Evolutionary conservation across 2,113 vertebrate species (phyloP).

Genomic region (Hystrix brachyura): DNA sequence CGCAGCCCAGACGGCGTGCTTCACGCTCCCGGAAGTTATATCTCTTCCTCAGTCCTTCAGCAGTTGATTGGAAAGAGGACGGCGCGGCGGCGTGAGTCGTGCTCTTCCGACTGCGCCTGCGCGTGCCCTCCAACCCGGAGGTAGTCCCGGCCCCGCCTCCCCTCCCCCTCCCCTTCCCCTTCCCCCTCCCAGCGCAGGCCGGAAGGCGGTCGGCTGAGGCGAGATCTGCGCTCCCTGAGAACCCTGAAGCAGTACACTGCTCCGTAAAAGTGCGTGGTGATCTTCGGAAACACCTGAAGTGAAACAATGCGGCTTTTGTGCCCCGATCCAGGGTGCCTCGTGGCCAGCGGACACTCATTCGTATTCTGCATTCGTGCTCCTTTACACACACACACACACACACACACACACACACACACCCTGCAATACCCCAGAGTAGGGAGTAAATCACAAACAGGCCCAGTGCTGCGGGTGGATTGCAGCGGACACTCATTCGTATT

Average conservation of each 20-base stretch:
- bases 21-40: constrained; percentile 7
- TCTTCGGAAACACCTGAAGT: background rate
- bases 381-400: fast-evolving
- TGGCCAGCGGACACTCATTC: background rate
- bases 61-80: background rate
- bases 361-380: background rate
- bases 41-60: no score
- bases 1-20: background rate
- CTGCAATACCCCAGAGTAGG: background rate
- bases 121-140: background rate
- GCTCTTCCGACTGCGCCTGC: background rate
- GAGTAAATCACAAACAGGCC: background rate
- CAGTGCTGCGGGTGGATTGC: background rate
- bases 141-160: background rate
- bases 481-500: no score
- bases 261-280: background rate
- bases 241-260: fast-evolving
- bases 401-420: background rate
- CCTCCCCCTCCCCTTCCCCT: no score
- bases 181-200: fast-evolving
- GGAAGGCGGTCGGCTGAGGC: background rate
- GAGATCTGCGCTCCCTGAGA: fast-evolving
- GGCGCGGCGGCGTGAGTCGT: fast-evolving
- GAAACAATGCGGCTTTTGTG: background rate
- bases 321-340: fast-evolving